These are phyloP conservation scores for Pachliopta kotzebuea DNA, from an alignment of 2,888 invertebrate species.

Conservation along the genomic window DNA sequence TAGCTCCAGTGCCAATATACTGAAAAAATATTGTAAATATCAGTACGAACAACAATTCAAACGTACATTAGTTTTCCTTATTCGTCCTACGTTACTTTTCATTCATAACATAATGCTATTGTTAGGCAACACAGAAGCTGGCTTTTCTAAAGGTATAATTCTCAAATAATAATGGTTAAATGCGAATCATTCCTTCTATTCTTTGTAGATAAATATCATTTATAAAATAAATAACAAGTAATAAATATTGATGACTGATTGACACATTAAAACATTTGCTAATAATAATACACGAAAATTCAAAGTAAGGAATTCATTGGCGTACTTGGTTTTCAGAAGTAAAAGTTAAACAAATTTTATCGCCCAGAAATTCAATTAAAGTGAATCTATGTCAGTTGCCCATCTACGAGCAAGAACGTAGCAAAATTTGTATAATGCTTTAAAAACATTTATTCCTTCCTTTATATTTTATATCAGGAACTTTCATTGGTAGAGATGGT, in stretches of 20 bases:
- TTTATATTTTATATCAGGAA: not conserved
- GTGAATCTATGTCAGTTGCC: slow-evolving; percentile 10
- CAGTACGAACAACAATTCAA: slow-evolving; percentile 10
- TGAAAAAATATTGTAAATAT: not conserved
- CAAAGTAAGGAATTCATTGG: slow-evolving; percentile 8
- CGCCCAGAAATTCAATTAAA: slow-evolving; percentile 24
- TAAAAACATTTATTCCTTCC: not conserved
- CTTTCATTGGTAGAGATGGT: no score
- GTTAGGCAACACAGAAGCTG: slow-evolving; percentile 1
- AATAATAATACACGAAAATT: not conserved
- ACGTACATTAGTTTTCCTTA: slow-evolving; percentile 15
- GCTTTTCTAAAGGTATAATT: not conserved
- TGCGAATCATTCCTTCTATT: no score
- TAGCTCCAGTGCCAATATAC: no score
- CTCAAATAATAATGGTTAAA: not conserved
- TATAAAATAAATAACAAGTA: not conserved
- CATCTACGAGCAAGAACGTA: not conserved
- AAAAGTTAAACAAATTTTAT: slow-evolving; percentile 21
- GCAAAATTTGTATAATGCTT: not conserved
- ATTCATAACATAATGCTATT: slow-evolving; percentile 18
- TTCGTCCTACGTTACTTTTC: slow-evolving; percentile 10
- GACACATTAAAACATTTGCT: not conserved
- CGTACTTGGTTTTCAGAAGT: slow-evolving; percentile 12
- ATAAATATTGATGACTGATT: not conserved
- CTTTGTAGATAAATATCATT: slow-evolving; percentile 3